Conservation (phyloP, 1,140 invertebrate species). For the Brachionus angularis region DNA sequence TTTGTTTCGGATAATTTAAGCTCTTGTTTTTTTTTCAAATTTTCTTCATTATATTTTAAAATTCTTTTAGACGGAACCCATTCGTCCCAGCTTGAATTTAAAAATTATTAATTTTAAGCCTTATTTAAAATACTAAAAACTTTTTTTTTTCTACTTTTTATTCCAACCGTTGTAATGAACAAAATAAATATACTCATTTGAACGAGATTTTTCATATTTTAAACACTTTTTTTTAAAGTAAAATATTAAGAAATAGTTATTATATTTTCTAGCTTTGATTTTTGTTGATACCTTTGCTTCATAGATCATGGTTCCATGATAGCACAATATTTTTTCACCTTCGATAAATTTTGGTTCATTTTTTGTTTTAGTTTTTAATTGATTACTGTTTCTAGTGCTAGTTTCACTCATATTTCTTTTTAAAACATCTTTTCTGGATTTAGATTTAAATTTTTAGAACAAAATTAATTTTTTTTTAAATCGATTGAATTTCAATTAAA, state of each 20-base stretch:
- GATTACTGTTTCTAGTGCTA: no score
- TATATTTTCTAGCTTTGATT: background rate
- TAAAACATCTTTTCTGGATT: no score
- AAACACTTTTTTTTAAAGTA: constrained; percentile 46
- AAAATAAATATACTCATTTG: constrained; percentile 82
- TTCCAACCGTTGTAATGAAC: constrained; percentile 97
- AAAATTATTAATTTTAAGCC: background rate
- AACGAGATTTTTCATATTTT: constrained; percentile 75
- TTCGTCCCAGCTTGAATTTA: constrained; percentile 81
- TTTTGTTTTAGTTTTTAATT: constrained; percentile 2
- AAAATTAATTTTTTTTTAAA: no score
- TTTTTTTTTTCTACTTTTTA: constrained; percentile 74
- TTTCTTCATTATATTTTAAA: constrained; percentile 83
- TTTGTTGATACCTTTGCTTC: constrained; percentile 71
- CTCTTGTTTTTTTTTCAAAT: constrained; percentile 82
- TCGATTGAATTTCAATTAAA: no score
- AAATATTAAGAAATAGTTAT: background rate
- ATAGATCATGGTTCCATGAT: constrained; percentile 87
- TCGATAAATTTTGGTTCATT: constrained; percentile 48
- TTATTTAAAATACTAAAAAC: background rate
- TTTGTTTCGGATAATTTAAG: constrained; percentile 73
- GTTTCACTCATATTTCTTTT: no score
- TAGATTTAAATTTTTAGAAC: no score
- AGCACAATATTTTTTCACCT: constrained; percentile 92
- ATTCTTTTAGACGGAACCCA: constrained; percentile 91